Evolutionary conservation across 2,113 vertebrate genomes (phyloP).

Genomic region (Mastomys natalensis): DNA sequence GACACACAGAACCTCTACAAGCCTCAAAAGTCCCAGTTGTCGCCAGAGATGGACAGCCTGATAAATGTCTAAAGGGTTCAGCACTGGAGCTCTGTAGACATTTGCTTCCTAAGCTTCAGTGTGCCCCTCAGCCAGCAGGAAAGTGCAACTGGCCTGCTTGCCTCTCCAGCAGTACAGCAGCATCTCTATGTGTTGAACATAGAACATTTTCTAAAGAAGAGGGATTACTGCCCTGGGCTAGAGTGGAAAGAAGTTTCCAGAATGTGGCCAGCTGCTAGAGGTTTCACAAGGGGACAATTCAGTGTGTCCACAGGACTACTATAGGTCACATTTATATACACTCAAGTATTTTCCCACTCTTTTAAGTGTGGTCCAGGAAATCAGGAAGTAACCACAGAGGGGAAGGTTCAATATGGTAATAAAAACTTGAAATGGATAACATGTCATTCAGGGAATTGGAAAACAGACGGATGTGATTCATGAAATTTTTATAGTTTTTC

Average conservation of each 20-base stretch:
- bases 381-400: background rate
- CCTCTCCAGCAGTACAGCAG: background rate
- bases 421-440: conserved; percentile 8
- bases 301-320: too few relatives aligned
- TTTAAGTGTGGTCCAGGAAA: background rate
- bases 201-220: background rate
- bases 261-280: background rate
- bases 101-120: background rate
- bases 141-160: background rate
- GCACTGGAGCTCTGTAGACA: too few relatives aligned
- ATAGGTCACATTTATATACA: background rate
- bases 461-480: conserved; percentile 32
- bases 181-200: background rate
- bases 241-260: background rate
- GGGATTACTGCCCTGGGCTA: background rate
- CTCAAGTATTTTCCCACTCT: background rate
- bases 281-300: rapidly evolving
- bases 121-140: background rate
- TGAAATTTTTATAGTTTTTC: conserved; percentile 62
- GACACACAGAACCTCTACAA: background rate
- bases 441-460: background rate
- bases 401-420: background rate
- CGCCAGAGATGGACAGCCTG: background rate
- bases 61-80: background rate
- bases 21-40: background rate